Evolutionary conservation across 1,140 invertebrate genomes (phyloP).

Genomic region (Wasmannia auropunctata): DNA sequence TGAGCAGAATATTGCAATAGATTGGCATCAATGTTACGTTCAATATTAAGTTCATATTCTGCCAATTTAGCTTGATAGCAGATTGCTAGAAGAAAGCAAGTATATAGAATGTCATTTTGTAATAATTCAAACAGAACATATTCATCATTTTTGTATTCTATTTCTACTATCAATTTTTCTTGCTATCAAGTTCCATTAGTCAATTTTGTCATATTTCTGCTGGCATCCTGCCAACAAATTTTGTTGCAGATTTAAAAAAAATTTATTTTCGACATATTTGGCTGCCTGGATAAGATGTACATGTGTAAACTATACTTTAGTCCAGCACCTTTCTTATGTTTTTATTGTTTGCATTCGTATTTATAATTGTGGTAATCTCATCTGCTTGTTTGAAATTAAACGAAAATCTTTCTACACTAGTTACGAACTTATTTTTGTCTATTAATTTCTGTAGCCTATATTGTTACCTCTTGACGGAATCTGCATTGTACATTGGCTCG

Average conservation of each 20-base stretch:
- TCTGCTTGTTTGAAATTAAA: constrained; percentile 7
- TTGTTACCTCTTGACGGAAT: constrained; percentile 65
- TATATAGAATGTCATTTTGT: not conserved
- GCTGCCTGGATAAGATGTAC: not conserved
- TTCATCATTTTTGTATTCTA: not conserved
- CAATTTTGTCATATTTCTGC: not conserved
- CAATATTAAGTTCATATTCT: not conserved
- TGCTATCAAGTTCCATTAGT: not conserved
- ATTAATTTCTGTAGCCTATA: constrained; percentile 42
- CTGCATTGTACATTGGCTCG: constrained; percentile 68
- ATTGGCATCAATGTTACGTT: not conserved
- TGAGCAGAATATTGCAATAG: not conserved
- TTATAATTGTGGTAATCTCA: not conserved
- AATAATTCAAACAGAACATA: not conserved
- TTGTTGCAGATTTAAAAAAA: not conserved
- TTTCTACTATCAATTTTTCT: not conserved
- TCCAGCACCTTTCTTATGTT: not conserved
- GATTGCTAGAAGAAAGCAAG: not conserved
- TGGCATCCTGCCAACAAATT: not conserved
- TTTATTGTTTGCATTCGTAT: not conserved
- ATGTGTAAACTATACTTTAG: constrained; percentile 11
- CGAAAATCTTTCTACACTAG: constrained; percentile 24
- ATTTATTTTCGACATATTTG: not conserved
- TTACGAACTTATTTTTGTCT: constrained; percentile 53
- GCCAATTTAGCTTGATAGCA: not conserved